phyloP scores from a whole-genome alignment of 2,113 vertebrate genomes.

The Melanerpes formicivorus region DNA sequence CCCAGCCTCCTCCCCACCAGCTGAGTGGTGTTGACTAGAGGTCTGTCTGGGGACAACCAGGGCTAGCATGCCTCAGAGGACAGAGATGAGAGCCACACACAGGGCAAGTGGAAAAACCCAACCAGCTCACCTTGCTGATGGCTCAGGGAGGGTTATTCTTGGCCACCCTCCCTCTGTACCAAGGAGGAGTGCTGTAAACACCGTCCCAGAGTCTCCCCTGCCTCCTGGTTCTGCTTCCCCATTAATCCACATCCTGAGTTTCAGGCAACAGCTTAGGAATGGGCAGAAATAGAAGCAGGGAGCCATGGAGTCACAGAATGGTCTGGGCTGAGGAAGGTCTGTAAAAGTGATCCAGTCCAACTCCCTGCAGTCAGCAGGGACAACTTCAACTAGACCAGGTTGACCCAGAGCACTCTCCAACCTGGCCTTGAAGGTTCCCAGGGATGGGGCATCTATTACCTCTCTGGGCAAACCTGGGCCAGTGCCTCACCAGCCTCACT shows the following conservation, averaged over 20 bases:
- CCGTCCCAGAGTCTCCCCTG: not conserved
- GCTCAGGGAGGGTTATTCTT: constrained; percentile 32
- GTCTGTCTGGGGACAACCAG: not conserved
- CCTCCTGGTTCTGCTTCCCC: not conserved
- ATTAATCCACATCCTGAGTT: not conserved
- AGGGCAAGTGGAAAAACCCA: constrained; percentile 62
- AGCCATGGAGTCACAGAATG: not conserved
- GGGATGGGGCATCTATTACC: not conserved
- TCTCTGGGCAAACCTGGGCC: no score
- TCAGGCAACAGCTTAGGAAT: not conserved
- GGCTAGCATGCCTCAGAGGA: not conserved
- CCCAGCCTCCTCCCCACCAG: not conserved
- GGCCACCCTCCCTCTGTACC: not conserved
- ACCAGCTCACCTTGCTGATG: not conserved
- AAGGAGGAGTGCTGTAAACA: constrained; percentile 21
- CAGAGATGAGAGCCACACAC: constrained; percentile 1
- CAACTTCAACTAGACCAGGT: not conserved
- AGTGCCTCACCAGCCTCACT: no score
- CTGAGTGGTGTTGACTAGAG: not conserved
- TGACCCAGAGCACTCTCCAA: not conserved
- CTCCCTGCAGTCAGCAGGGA: not conserved
- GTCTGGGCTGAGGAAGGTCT: not conserved
- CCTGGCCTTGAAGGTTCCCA: not conserved
- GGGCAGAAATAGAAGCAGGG: not conserved
- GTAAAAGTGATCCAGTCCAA: not conserved